These are phyloP conservation scores for Dyspetes luteomarginatus DNA, from an alignment of 2,888 invertebrate genomes.

Conservation along the genomic window DNA sequence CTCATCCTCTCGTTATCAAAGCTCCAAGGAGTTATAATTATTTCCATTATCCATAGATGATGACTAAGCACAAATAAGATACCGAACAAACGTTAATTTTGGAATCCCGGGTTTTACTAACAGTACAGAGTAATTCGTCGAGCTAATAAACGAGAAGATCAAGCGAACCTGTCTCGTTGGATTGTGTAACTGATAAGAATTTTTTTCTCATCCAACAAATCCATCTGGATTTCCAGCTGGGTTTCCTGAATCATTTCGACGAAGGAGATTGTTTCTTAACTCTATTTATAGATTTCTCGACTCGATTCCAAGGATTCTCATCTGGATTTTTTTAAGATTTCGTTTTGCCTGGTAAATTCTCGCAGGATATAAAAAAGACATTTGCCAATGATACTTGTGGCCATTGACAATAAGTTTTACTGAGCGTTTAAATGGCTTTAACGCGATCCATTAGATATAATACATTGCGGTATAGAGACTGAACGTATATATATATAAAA, in stretches of 20 bases:
- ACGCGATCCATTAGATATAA: neutral
- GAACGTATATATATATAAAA: neutral
- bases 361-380: too few relatives aligned
- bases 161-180: too few relatives aligned
- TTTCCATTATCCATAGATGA: neutral
- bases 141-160: too few relatives aligned
- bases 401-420: neutral
- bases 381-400: neutral
- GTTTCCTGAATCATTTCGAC: too few relatives aligned
- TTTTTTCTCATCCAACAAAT: too few relatives aligned
- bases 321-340: too few relatives aligned
- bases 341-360: too few relatives aligned
- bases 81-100: neutral
- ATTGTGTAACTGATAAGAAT: too few relatives aligned
- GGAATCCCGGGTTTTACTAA: neutral
- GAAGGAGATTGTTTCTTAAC: too few relatives aligned
- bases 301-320: too few relatives aligned
- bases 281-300: too few relatives aligned
- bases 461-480: slow-evolving; percentile 32
- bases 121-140: neutral
- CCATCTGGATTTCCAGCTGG: too few relatives aligned
- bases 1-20: slow-evolving; percentile 44
- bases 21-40: slow-evolving; percentile 4
- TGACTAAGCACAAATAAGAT: slow-evolving; percentile 19
- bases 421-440: neutral